Base-by-base conservation (phyloP, 2,888 invertebrate genomes). In the Melinaea marsaeus region DNA sequence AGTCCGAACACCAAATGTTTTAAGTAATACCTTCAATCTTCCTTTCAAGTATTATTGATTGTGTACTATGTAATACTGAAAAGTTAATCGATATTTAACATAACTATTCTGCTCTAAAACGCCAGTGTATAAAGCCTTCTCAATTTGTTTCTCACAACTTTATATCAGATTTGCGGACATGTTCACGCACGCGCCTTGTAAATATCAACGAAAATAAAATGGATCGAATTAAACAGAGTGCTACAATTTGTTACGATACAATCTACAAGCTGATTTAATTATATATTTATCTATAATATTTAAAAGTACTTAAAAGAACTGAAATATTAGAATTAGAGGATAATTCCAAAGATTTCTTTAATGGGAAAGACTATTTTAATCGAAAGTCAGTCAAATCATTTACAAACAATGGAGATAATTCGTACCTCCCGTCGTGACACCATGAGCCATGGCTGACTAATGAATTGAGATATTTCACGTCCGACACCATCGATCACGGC, bases 381-480 rank as follows among this genome's bases (percentile, higher is more conserved):
- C 51, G 22, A 51, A 51, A 32, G 32, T 51, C 51, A 51, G 32
- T 51, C 34, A 55, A 45, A 13, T 55, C 46, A 59, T 65, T 62
- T 62, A 47, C 60, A 64, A 55, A 65, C 61, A 62, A 60, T 62
- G 22, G 54, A 9, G 13, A 57, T 62, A 62, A 62, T 65, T 59
- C 54, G 58, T 55, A 56, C 58, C 51, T 35, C 45, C 59, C 55
- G 42, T 45, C 13, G 32, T 45, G 61, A 55, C 56, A 56, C 61
- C 47, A 47, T 46, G 46, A 57, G 34, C 57, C 46, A 57, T 58
- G 58, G 58, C 62, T 69, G 70, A 71, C 72, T 81, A 83, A 84
- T 81, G 79, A 79, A 81, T 82, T 79, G 79, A 81, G 77, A 77
- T 82, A 79, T 82, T 81, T 80, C 79, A 79, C 78, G 73, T 68